A percentile compares a stretch with the other conserved stretches of the same genome.
phyloP scores from a whole-genome alignment of 2,888 invertebrate species.

The Parelbella ahira region DNA sequence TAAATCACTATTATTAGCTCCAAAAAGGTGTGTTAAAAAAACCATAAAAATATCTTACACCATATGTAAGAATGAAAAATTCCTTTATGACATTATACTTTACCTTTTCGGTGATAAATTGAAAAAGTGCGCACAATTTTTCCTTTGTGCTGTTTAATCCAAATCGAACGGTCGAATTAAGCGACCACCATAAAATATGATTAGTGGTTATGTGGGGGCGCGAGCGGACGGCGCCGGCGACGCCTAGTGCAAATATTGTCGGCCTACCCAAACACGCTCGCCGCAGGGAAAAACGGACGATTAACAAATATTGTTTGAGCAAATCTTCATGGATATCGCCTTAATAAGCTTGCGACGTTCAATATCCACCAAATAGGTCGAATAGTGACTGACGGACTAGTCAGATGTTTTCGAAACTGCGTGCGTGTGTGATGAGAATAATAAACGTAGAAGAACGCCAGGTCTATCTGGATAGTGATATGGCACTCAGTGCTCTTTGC shows the following conservation, averaged over 20 bases:
- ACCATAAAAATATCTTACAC: too few species aligned
- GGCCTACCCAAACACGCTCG: constrained; percentile 55
- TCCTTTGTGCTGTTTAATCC: constrained; percentile 56
- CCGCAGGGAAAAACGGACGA: constrained; percentile 39
- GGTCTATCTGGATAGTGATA: too few species aligned
- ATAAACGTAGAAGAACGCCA: too few species aligned
- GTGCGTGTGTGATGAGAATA: too few species aligned
- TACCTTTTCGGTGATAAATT: constrained; percentile 26
- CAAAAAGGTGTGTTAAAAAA: too few species aligned
- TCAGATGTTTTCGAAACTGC: too few species aligned
- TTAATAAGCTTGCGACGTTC: constrained; percentile 31
- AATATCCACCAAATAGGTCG: too few species aligned
- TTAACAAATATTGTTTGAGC: constrained; percentile 52
- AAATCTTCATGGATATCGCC: constrained; percentile 40
- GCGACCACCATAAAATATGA: constrained; percentile 72
- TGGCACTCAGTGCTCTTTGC: too few species aligned
- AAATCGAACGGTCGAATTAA: constrained; percentile 55
- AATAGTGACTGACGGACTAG: too few species aligned
- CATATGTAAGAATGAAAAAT: too few species aligned
- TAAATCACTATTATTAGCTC: too few species aligned
- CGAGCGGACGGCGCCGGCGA: constrained; percentile 44
- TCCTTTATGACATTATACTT: too few species aligned
- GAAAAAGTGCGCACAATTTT: constrained; percentile 33
- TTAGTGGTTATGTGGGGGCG: constrained; percentile 61
- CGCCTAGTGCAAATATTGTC: constrained; percentile 55